Conservation (phyloP, 2,113 vertebrate genomes). For the Felis chaus region DNA sequence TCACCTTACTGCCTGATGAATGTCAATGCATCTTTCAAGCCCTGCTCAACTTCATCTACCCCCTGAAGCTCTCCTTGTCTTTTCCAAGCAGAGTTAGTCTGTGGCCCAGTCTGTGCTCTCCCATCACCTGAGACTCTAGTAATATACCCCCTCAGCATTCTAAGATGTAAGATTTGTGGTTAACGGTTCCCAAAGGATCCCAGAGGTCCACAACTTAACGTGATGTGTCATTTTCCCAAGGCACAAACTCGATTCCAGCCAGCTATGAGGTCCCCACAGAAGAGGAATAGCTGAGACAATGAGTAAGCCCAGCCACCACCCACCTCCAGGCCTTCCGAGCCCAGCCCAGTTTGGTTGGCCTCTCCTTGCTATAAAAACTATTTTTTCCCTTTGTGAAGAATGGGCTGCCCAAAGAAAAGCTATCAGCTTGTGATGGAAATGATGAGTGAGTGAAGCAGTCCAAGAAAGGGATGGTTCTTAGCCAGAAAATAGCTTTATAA, state of each 20-base stretch:
- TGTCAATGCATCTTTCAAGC: background rate
- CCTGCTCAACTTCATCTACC: background rate
- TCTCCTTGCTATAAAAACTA: background rate
- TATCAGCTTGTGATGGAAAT: background rate
- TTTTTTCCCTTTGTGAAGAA: background rate
- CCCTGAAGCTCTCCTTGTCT: background rate
- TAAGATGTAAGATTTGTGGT: background rate
- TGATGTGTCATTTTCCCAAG: background rate
- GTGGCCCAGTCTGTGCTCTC: background rate
- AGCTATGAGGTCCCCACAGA: background rate
- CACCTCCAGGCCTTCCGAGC: background rate
- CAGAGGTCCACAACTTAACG: background rate
- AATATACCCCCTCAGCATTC: background rate
- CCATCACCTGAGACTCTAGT: background rate
- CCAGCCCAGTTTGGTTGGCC: background rate
- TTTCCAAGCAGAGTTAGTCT: background rate
- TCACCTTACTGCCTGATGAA: background rate
- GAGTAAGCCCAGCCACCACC: background rate
- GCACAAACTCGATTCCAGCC: background rate
- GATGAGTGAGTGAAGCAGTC: conserved; percentile 31
- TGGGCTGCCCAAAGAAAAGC: background rate
- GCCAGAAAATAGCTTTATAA: conserved; percentile 73
- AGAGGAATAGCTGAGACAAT: background rate
- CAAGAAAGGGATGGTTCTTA: conserved; percentile 44
- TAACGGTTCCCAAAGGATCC: background rate